Evolutionary conservation across 2,888 invertebrate species (phyloP), one percentile per base, ranked within the genome.

Genomic region (Boloria euphrosyne): DNA sequence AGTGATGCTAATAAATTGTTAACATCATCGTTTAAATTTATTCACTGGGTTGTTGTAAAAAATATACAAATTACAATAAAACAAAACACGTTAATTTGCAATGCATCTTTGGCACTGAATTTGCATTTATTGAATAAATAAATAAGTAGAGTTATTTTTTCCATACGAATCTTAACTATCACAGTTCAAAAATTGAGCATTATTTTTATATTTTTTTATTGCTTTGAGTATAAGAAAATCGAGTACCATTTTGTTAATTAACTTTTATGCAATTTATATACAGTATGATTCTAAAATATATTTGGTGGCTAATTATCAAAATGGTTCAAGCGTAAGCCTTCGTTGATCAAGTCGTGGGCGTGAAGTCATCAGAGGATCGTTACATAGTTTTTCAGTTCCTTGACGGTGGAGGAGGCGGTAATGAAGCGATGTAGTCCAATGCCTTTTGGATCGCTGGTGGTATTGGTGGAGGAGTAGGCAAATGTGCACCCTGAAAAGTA

Each of bases 391-490:
- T 80, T 73, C 71, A 88, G 74, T 81, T 85, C 71, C 84, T 83
- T 59, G 81, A 75, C 0, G 85, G 80, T 3, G 86, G 76, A 70
- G 93, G 89, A 18, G 94, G 94, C 49, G 95, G 95, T 68, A 95
- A 90, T 3, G 94, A 94, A 14, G 94, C 94, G 70, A 95, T 91
- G 85, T 93, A 95, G 77, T 96, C 96, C 50, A 96, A 87, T 43
- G 96, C 95, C 83, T 94, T 95, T 80, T 95, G 95, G 74, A 96
- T 96, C 82, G 94, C 95, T 79, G 95, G 94, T 66, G 96, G 96
- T 69, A 94, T 94, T 71, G 96, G 96, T n/a, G 96, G 96, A 13
- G 96, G 94, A 13, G 96, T 96, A 6, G 96, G 96, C 71, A 96
- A 83, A 89, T 96, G 96, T 27, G 94, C 95, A 17, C 96, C 96